phyloP scores from a whole-genome alignment of 2,797 vertebrate genomes.

The Scolopax bukidnonensis region DNA sequence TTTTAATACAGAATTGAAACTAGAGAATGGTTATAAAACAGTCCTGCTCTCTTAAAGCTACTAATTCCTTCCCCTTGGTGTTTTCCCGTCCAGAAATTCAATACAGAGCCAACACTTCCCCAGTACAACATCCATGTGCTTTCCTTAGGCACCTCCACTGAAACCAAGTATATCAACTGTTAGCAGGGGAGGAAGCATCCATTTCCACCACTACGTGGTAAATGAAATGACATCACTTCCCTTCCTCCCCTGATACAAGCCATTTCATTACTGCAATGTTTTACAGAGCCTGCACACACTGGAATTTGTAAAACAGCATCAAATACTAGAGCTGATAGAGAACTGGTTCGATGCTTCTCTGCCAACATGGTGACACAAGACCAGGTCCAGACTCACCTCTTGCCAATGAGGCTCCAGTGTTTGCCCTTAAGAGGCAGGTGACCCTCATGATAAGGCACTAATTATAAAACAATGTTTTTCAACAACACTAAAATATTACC shows the following conservation, averaged over 20 bases:
- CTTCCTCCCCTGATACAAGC: not conserved
- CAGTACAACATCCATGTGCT: not conserved
- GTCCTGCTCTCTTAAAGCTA: not conserved
- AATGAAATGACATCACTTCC: not conserved
- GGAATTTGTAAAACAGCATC: not conserved
- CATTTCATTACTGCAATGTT: not conserved
- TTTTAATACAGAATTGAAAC: slow-evolving; percentile 54
- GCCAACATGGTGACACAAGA: not conserved
- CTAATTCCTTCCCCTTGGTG: not conserved
- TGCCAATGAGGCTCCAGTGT: not conserved
- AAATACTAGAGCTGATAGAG: not conserved
- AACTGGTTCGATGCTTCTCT: not conserved
- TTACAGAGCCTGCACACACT: not conserved
- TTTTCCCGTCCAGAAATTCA: not conserved
- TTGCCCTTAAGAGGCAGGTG: not conserved
- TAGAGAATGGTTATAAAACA: slow-evolving; percentile 32
- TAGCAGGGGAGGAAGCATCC: not conserved
- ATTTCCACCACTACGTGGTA: not conserved
- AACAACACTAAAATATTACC: not conserved
- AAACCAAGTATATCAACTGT: not conserved
- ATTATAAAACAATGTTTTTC: not conserved
- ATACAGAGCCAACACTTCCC: not conserved
- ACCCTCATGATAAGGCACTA: not conserved
- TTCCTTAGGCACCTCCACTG: not conserved
- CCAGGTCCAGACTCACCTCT: not conserved